Base-by-base conservation (phyloP, 2,888 invertebrate species). In the Cybosia mesomella region DNA sequence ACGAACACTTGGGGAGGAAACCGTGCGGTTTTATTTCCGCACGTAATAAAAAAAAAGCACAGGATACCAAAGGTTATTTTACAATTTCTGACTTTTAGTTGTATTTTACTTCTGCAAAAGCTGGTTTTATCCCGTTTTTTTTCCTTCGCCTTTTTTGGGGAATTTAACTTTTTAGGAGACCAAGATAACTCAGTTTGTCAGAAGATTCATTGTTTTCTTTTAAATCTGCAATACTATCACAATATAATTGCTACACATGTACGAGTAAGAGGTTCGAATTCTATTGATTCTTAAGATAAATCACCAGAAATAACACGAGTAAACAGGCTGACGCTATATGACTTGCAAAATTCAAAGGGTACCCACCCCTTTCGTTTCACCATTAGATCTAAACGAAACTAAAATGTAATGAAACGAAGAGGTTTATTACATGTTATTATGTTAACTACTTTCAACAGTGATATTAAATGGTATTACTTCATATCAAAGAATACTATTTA, bases 321-420 rank as follows among this genome's bases (percentile, higher is more conserved):
- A 49, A n/a, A 49, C 49, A n/a, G 18, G 49, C n/a, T 5, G 0
- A 18, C 18, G 0, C 18, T 18, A 7, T 43, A 43, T 18, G 43
- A 43, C 43, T n/a, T 49, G n/a, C 9, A n/a, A 49, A 49, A 49
- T 18, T 49, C 49, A n/a, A 49, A 49, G 49, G 49, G n/a, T 18
- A 9, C 9, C 49, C n/a, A n/a, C 7, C 49, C 18, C 8, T 49
- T 8, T 1, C 7, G 18, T 49, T n/a, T 49, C n/a, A 49, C 49
- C 9, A n/a, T 49, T 49, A 49, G n/a, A n/a, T 49, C 15, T 57
- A 28, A 57, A 57, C 57, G 28, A 55, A 55, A 55, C 55, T 28
- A 28, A 15, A 22, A 9, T 49, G 1, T 49, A 9, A n/a, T 43
- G 9, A 49, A 49, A 49, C n/a, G 49, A 9, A 49, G 15, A 49